phyloP scores from a whole-genome alignment of 2,888 invertebrate genomes.

The Andrena minutula region DNA sequence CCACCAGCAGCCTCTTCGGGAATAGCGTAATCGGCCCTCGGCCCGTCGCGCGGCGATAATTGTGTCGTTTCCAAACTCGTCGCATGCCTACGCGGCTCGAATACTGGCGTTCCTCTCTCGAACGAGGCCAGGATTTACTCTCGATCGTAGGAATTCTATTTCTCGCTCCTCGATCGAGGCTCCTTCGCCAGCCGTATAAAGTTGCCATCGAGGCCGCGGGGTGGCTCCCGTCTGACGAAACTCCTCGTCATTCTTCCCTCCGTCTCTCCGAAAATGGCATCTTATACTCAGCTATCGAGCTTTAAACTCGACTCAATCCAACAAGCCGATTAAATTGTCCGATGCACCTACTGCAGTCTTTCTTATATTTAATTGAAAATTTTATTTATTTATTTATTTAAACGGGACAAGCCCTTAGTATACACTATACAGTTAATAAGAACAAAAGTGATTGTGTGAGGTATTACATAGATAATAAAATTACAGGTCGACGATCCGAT shows the following conservation, averaged over 20 bases:
- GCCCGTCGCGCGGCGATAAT: conserved; percentile 63
- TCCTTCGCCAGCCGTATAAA: conserved; percentile 59
- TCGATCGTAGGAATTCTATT: conserved; percentile 51
- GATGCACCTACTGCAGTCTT: background rate
- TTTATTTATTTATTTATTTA: too few species aligned
- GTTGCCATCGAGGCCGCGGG: conserved; percentile 52
- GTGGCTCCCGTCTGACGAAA: conserved; percentile 62
- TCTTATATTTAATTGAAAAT: too few species aligned
- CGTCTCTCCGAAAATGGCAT: conserved; percentile 50
- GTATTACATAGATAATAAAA: too few species aligned
- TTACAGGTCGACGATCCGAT: too few species aligned
- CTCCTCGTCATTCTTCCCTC: conserved; percentile 18
- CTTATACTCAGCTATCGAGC: conserved; percentile 11
- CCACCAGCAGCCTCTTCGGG: conserved; percentile 19
- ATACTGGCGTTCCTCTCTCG: conserved; percentile 47
- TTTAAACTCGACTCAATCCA: background rate
- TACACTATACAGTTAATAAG: too few species aligned
- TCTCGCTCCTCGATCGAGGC: conserved; percentile 12
- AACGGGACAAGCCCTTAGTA: too few species aligned
- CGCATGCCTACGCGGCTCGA: conserved; percentile 61
- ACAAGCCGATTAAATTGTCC: conserved; percentile 3
- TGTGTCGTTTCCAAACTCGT: conserved; percentile 70
- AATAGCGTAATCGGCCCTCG: conserved; percentile 51
- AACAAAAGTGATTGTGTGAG: too few species aligned
- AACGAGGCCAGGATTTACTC: conserved; percentile 68